A percentile compares a stretch with the other conserved stretches of the same genome.
phyloP scores from a whole-genome alignment of 92 coral and sea anemone species.

The Diadumene lineata region DNA sequence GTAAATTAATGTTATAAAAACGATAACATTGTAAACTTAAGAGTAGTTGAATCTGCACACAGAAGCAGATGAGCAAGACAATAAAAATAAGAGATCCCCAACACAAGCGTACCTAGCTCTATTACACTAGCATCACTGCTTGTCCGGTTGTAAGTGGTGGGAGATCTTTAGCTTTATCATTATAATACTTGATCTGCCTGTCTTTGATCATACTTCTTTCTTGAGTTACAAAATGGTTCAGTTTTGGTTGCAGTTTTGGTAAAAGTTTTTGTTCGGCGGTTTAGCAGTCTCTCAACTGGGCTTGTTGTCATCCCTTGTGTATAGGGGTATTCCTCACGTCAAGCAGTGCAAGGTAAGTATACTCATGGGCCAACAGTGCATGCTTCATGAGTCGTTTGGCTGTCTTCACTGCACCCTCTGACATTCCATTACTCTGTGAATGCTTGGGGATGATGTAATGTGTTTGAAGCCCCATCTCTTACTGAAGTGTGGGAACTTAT shows the following conservation, averaged over 20 bases:
- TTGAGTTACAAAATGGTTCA: not conserved
- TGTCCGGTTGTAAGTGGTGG: constrained; percentile 24
- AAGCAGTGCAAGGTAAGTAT: constrained; percentile 23
- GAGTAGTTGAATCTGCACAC: too few relatives aligned
- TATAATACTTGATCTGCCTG: not conserved
- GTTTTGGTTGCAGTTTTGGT: constrained; percentile 10
- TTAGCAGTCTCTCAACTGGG: constrained; percentile 48
- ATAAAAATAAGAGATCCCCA: too few relatives aligned
- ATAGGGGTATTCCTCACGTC: constrained; percentile 28
- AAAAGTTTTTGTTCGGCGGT: constrained; percentile 32
- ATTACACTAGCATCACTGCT: constrained; percentile 27
- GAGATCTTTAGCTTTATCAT: constrained; percentile 24
- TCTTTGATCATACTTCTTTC: too few relatives aligned
- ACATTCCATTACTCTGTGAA: constrained; percentile 19
- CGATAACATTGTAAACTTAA: too few relatives aligned
- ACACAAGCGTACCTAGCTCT: too few relatives aligned
- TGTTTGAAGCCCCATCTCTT: constrained; percentile 26
- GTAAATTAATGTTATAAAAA: too few relatives aligned
- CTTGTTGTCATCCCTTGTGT: constrained; percentile 37
- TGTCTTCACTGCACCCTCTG: constrained; percentile 30
- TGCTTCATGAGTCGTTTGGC: constrained; percentile 12
- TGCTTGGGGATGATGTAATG: constrained; percentile 16
- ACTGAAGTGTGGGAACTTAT: constrained; percentile 30
- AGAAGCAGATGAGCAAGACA: too few relatives aligned
- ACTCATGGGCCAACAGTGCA: constrained; percentile 21